phyloP scores from a whole-genome alignment of 2,113 vertebrate genomes.

The Dendrocopos noguchii region DNA sequence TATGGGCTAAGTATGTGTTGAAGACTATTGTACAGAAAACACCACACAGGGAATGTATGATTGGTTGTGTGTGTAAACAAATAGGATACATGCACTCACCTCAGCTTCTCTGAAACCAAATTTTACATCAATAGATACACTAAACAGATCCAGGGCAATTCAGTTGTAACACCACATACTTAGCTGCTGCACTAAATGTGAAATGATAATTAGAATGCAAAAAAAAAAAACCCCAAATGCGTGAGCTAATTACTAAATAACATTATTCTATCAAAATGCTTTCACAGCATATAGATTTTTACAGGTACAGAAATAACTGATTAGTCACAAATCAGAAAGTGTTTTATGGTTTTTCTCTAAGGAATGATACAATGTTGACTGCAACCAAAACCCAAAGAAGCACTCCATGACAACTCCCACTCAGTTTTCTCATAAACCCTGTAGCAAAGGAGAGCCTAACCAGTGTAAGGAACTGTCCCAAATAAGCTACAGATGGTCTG shows the following conservation, averaged over 20 bases:
- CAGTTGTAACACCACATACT: background rate
- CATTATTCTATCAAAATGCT: background rate
- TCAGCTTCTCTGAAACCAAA: background rate
- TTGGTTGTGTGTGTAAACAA: accelerated
- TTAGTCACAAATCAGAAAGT: background rate
- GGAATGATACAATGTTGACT: background rate
- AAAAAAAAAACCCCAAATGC: background rate
- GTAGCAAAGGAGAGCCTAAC: background rate
- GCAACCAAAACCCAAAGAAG: background rate
- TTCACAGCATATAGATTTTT: background rate
- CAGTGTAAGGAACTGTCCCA: background rate
- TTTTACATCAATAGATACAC: background rate
- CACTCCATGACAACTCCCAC: background rate
- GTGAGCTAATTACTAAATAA: background rate
- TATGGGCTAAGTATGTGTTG: background rate
- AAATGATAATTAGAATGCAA: background rate
- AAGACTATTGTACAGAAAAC: background rate
- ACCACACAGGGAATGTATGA: accelerated
- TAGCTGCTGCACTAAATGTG: background rate
- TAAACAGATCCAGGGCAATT: background rate
- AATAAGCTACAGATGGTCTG: background rate
- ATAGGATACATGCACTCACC: accelerated
- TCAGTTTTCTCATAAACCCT: background rate
- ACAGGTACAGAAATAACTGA: background rate
- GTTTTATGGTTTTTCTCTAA: background rate